Percentiles rank a stretch among this genome's conserved stretches.
phyloP scores from a whole-genome alignment of 2,888 invertebrate species.

The Bugulina stolonifera region DNA sequence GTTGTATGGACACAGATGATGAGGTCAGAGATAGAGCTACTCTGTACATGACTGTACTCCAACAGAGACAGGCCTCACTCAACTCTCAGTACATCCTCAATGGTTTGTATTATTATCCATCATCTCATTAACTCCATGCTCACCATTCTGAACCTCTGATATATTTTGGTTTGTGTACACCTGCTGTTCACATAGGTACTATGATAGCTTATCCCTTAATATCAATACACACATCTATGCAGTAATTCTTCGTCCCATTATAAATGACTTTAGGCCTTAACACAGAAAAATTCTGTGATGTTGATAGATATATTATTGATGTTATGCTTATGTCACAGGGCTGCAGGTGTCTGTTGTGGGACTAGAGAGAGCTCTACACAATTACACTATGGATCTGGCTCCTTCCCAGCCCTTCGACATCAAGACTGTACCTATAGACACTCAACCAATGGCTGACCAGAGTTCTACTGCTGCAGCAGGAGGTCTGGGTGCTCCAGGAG shows the following conservation, averaged over 20 bases:
- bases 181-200: no score
- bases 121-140: no score
- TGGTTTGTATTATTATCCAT: slow-evolving; percentile 35
- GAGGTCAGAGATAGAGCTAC: slow-evolving; percentile 97
- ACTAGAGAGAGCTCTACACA: slow-evolving; percentile 78
- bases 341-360: slow-evolving; percentile 71
- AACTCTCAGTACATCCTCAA: slow-evolving; percentile 53
- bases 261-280: no score
- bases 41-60: slow-evolving; percentile 81
- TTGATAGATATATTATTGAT: no score
- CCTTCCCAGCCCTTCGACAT: slow-evolving; percentile 70
- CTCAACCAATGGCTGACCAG: slow-evolving; percentile 53
- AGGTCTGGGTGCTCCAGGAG: slow-evolving; percentile 10
- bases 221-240: no score
- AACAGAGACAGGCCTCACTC: slow-evolving; percentile 48
- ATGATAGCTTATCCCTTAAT: no score
- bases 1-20: slow-evolving; percentile 82
- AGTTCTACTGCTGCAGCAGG: background rate
- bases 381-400: slow-evolving; percentile 64
- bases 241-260: no score
- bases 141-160: no score
- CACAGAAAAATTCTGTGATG: no score
- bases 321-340: no score
- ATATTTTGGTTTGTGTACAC: no score
- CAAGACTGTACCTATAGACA: slow-evolving; percentile 71